Conservation (phyloP, 2,113 vertebrate species). For the Danionella cerebrum region DNA sequence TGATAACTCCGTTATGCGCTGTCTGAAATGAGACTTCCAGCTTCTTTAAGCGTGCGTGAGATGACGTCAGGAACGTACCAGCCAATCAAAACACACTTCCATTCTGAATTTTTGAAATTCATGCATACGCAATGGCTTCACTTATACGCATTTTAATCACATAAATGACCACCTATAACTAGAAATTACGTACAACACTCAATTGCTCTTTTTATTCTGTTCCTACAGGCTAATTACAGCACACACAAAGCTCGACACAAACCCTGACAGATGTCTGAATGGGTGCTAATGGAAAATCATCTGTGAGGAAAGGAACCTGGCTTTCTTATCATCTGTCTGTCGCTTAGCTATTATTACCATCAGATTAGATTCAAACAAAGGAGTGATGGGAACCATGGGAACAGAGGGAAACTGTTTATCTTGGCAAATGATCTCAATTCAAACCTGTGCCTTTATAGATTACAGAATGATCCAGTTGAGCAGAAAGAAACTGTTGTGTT, state of each 20-base stretch:
- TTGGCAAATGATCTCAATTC: slow-evolving; percentile 4
- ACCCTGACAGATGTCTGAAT: slow-evolving; percentile 1
- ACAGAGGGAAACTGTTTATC: not conserved
- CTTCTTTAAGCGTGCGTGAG: not conserved
- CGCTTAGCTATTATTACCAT: slow-evolving; percentile 1
- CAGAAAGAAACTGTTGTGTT: not conserved
- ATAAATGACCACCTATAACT: too few relatives aligned
- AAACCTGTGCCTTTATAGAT: slow-evolving; percentile 7
- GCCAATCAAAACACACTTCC: not conserved
- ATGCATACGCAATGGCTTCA: too few relatives aligned
- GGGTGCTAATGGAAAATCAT: slow-evolving; percentile 10
- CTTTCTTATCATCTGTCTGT: slow-evolving; percentile 12
- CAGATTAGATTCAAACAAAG: slow-evolving; percentile 15
- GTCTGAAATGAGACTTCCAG: not conserved
- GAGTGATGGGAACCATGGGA: not conserved
- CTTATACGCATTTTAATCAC: too few relatives aligned
- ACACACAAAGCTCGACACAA: slow-evolving; percentile 8
- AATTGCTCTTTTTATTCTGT: too few relatives aligned
- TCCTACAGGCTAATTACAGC: not conserved
- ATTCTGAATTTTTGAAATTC: not conserved
- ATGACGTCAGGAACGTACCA: not conserved
- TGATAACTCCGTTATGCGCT: too few relatives aligned
- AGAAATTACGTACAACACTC: too few relatives aligned
- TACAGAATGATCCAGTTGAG: not conserved
- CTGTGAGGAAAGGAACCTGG: not conserved